Conservation (phyloP, 1,140 invertebrate genomes). For the Drosophila mojavensis region DNA sequence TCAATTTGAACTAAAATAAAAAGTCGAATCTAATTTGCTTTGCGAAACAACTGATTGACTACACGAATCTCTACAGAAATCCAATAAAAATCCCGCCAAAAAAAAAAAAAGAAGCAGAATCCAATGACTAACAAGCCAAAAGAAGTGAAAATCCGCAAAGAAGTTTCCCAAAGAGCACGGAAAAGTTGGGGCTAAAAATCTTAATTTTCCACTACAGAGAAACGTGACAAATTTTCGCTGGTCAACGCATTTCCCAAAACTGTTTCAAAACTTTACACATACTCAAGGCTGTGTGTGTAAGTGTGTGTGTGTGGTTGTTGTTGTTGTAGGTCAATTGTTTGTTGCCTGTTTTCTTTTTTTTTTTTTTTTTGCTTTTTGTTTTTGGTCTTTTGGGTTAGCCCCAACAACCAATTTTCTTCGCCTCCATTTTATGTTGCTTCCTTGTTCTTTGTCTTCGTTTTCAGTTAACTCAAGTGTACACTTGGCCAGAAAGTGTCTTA, state of each 20-base stretch:
- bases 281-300: not conserved
- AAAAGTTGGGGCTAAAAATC: slow-evolving; percentile 47
- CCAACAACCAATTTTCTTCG: slow-evolving; percentile 54
- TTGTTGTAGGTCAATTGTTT: slow-evolving; percentile 47
- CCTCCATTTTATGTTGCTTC: not conserved
- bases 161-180: slow-evolving; percentile 25
- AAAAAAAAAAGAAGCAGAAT: slow-evolving; percentile 32
- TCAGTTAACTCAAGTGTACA: slow-evolving; percentile 43
- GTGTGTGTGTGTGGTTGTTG: slow-evolving; percentile 9
- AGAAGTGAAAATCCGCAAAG: slow-evolving; percentile 52
- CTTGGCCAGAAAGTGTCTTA: slow-evolving; percentile 18
- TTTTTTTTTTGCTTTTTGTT: slow-evolving; percentile 14
- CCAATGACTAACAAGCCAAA: slow-evolving; percentile 71
- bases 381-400: slow-evolving; percentile 37
- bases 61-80: slow-evolving; percentile 30
- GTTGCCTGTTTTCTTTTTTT: slow-evolving; percentile 23
- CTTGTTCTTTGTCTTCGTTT: slow-evolving; percentile 10
- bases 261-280: slow-evolving; percentile 55
- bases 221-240: slow-evolving; percentile 74
- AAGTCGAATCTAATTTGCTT: slow-evolving; percentile 63
- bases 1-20: slow-evolving; percentile 26
- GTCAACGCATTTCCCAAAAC: slow-evolving; percentile 43
- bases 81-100: slow-evolving; percentile 46
- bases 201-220: slow-evolving; percentile 68
- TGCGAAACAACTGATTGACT: slow-evolving; percentile 67